These are phyloP conservation scores for Phrynocephalus vlangalii DNA, from an alignment of 2,797 vertebrate genomes.

Conservation along the genomic window DNA sequence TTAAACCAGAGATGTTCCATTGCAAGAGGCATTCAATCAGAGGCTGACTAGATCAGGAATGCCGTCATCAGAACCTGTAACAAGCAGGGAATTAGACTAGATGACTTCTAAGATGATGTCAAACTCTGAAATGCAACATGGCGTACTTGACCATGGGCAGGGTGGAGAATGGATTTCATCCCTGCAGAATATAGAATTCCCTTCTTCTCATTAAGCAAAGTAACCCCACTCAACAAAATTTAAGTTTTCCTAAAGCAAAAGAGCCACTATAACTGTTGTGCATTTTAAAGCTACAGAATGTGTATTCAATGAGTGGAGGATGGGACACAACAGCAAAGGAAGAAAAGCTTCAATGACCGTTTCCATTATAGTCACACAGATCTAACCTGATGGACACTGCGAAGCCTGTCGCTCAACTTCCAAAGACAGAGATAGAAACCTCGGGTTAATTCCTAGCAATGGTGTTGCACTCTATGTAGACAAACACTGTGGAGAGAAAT, in stretches of 20 bases:
- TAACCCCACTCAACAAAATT: conserved; percentile 31
- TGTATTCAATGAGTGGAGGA: background rate
- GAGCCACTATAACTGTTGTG: background rate
- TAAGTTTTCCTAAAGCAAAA: conserved; percentile 55
- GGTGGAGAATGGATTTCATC: background rate
- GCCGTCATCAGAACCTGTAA: too few species aligned
- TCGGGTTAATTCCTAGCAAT: conserved; percentile 5
- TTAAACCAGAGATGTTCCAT: too few species aligned
- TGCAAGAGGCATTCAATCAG: background rate
- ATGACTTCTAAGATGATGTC: too few species aligned
- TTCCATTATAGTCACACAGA: conserved; percentile 69
- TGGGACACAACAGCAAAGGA: background rate
- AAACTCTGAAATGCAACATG: too few species aligned
- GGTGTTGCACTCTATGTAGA: conserved; percentile 22
- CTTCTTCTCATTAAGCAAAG: conserved; percentile 51
- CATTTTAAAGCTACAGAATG: background rate
- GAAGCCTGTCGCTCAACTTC: conserved; percentile 38
- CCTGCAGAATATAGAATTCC: conserved; percentile 27
- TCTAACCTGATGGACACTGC: conserved; percentile 50
- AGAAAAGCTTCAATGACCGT: conserved; percentile 36
- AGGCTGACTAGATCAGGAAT: background rate
- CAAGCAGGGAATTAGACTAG: too few species aligned
- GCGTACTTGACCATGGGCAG: too few species aligned
- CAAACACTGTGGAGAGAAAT: conserved; percentile 55
- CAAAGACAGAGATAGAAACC: background rate